Conservation (phyloP, 1,140 invertebrate genomes). For the Brachionus angularis region DNA sequence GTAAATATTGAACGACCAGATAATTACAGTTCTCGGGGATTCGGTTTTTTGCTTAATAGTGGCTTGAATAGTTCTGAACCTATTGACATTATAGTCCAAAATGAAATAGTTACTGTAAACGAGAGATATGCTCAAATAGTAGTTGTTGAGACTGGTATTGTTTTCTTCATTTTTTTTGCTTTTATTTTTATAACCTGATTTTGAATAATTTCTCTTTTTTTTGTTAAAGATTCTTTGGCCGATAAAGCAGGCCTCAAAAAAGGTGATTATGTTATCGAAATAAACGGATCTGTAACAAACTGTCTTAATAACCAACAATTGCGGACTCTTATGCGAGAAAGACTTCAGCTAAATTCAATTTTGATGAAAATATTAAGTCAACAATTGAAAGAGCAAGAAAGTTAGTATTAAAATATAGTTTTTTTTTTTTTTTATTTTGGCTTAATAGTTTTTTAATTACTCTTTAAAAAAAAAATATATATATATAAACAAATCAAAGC, state of each 20-base stretch:
- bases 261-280: slow-evolving; percentile 33
- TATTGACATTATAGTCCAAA: neutral
- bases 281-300: slow-evolving; percentile 37
- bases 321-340: slow-evolving; percentile 39
- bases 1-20: slow-evolving; percentile 10
- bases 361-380: slow-evolving; percentile 37
- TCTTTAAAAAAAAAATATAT: no score
- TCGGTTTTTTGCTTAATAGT: slow-evolving; percentile 22
- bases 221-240: slow-evolving; percentile 5
- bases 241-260: slow-evolving; percentile 36
- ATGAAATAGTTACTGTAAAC: neutral
- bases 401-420: slow-evolving; percentile 37
- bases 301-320: slow-evolving; percentile 37
- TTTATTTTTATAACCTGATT: no score
- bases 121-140: slow-evolving; percentile 33
- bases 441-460: no score
- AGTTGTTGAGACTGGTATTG: slow-evolving; percentile 27
- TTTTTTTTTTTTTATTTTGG: slow-evolving; percentile 9
- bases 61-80: neutral
- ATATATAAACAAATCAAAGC: no score
- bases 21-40: slow-evolving; percentile 1
- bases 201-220: slow-evolving; percentile 14
- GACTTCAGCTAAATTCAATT: slow-evolving; percentile 33
- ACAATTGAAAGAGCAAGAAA: slow-evolving; percentile 11
- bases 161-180: no score